Evolutionary conservation across 2,888 invertebrate genomes (phyloP), one percentile per base, ranked within the genome.

Genomic region (Cenopis cana): DNA sequence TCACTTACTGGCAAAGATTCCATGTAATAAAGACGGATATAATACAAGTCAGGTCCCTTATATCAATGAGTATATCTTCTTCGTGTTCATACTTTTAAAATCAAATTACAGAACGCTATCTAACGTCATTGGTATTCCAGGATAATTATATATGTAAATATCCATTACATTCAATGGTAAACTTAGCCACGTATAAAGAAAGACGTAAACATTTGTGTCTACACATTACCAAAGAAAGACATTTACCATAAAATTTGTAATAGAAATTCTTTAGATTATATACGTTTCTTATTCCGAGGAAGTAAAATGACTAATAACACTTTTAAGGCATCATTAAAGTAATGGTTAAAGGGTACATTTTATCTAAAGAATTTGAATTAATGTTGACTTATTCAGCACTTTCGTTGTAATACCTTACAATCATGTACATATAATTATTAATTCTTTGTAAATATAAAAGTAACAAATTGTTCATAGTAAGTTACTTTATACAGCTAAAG

Each of bases 191-290:
- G 9, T 33, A 33, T 46, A 46, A 5, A 36, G 11, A 50, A 29
- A 46, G 41, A 20, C 62, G 20, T 62, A 52, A 52, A 36, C 33
- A 52, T 18, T 62, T 69, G 17, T 60, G 38, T 62, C 17, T n/a
- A 50, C 12, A 49, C 55, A 55, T 64, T 50, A 69, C 57, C 38
- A 41, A 62, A 57, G 18, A 17, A 69, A 57, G n/a, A n/a, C 64
- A 36, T 57, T 69, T 57, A 69, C 62, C 64, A 57, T 69, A 64
- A 69, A 64, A 69, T 50, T 56, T 64, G 12, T 57, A 50, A 69
- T 56, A 56, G 64, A 57, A 57, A 69, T 69, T 69, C 69, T 64
- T 69, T 52, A 69, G 69, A 69, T 69, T 64, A 64, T 38, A 50
- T 38, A 29, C 38, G 20, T 57, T 64, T 41, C 24, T 54, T 33